These are phyloP conservation scores for Oceanodroma tethys DNA, from an alignment of 2,113 vertebrate species.

Conservation along the genomic window DNA sequence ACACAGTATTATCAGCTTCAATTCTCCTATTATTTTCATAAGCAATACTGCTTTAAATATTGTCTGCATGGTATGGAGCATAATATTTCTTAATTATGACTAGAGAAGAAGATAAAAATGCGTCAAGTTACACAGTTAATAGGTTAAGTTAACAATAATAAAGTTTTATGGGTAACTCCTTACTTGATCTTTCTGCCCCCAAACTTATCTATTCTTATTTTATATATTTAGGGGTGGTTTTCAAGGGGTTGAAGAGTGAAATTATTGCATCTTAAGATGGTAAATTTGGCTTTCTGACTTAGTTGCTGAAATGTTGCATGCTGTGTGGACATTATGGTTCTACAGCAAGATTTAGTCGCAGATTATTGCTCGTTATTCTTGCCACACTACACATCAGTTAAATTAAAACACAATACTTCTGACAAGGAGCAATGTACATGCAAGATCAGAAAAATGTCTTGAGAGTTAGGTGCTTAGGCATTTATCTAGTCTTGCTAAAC, in stretches of 20 bases:
- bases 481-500: background rate
- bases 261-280: background rate
- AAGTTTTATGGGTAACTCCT: background rate
- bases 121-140: background rate
- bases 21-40: background rate
- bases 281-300: background rate
- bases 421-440: background rate
- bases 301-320: background rate
- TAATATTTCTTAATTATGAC: background rate
- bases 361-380: background rate
- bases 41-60: background rate
- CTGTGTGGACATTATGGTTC: background rate
- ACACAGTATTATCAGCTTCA: background rate
- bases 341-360: background rate
- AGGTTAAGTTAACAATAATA: background rate
- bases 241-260: background rate
- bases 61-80: background rate
- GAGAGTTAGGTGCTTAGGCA: background rate
- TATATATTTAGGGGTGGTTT: background rate
- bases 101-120: background rate
- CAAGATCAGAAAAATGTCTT: background rate
- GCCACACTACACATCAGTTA: background rate
- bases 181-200: background rate
- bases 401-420: background rate
- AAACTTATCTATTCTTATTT: background rate